These are phyloP conservation scores for Gambusia affinis DNA, from an alignment of 2,113 vertebrate genomes.

Conservation along the genomic window DNA sequence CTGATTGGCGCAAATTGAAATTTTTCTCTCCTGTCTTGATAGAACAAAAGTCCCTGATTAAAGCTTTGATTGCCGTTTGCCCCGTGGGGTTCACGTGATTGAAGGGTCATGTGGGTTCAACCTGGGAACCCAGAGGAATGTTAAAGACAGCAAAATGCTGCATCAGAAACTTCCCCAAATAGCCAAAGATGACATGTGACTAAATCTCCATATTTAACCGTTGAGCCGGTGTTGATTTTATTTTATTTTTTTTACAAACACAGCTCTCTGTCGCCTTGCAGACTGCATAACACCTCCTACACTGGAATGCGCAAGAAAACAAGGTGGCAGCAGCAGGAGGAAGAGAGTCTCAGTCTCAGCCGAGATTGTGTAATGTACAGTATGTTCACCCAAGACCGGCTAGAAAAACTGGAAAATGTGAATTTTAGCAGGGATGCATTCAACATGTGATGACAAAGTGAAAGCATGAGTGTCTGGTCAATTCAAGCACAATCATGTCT, in stretches of 20 bases:
- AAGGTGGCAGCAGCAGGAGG: neutral
- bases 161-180: slow-evolving; percentile 9
- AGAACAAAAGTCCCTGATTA: slow-evolving; percentile 32
- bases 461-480: neutral
- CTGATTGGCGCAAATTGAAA: slow-evolving; percentile 1
- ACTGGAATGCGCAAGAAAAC: neutral
- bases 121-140: slow-evolving; percentile 13
- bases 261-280: neutral
- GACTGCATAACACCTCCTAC: neutral
- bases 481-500: too few species aligned
- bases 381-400: neutral
- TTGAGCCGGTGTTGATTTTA: neutral
- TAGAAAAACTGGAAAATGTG: neutral
- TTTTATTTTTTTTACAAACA: neutral
- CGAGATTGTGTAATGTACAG: neutral
- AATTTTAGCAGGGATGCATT: neutral
- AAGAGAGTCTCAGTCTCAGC: neutral
- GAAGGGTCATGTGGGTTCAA: slow-evolving; percentile 6
- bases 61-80: slow-evolving; percentile 38
- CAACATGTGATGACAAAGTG: neutral
- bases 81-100: slow-evolving; percentile 30
- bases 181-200: slow-evolving; percentile 10
- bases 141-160: neutral
- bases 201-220: neutral
- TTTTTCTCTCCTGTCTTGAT: neutral